Evolutionary conservation across 2,888 invertebrate species (phyloP), one percentile per base, ranked within the genome.

Genomic region (Drosophila emarginata): DNA sequence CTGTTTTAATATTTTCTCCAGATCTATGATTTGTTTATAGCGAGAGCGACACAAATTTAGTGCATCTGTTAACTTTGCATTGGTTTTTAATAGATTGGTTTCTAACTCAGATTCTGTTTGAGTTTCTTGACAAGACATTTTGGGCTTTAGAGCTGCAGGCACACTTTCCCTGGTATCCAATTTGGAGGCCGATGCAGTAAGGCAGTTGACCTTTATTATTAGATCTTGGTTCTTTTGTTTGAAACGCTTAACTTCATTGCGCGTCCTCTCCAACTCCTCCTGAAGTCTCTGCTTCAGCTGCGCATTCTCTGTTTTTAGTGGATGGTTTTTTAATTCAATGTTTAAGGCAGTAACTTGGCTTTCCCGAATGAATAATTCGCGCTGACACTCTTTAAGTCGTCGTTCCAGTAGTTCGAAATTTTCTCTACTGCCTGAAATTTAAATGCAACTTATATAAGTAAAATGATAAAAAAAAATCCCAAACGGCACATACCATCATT

Each of bases 301-400:
- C 0, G 84, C 87, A 61, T 88, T 89, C 67, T 91, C 91, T 2
- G 87, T 80, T 63, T 90, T 91, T 0, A 91, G 64, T 0, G 91
- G 91, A 78, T 91, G 89, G 64, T 85, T 85, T 69, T 89, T 89
- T 2, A 90, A 58, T 72, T 91, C 87, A 68, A 90, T 80, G 2
- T 77, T 83, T 0, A 91, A 68, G 0, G 84, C 87, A 2, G 88
- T 88, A 9, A 91, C 89, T 69, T 90, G 90, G 45, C 90, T 88
- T 11, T 89, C 89, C 23, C 79, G 81, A 56, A 91, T 89, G 15
- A 85, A 87, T 0, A 91, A 66, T 15, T 77, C 76, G 2, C 78
- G 82, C 70, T 89, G 87, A 18, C 88, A 80, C n/a, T 90, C 89
- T 23, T 78, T 76, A 0, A 91, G 67, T 69, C 90, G 91, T 0